phyloP scores from a whole-genome alignment of 2,888 invertebrate species.

The Drosophila nigricruria region DNA sequence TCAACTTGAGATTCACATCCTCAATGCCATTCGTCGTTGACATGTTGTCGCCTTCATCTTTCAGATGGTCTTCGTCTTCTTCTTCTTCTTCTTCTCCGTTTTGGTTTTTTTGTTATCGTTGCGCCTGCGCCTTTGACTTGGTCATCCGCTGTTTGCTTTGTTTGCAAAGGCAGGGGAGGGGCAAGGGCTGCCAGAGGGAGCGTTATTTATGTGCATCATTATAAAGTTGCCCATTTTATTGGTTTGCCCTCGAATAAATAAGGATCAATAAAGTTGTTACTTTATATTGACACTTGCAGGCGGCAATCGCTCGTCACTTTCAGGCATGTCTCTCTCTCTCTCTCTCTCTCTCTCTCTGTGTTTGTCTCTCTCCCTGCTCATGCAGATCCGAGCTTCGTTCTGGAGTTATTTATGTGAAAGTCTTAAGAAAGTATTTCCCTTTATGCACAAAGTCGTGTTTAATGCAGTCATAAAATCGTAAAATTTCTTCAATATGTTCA shows the following conservation, averaged over 20 bases:
- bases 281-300: slow-evolving; percentile 84
- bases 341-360: not conserved
- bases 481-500: slow-evolving; percentile 65
- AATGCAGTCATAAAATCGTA: slow-evolving; percentile 58
- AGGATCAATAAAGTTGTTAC: slow-evolving; percentile 85
- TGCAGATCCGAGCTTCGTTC: slow-evolving; percentile 31
- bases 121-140: slow-evolving; percentile 28
- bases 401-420: slow-evolving; percentile 70
- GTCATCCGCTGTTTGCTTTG: slow-evolving; percentile 18
- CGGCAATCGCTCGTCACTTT: slow-evolving; percentile 81
- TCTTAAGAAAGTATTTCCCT: slow-evolving; percentile 71
- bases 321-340: slow-evolving; percentile 2
- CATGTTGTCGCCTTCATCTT: slow-evolving; percentile 48
- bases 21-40: slow-evolving; percentile 68
- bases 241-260: slow-evolving; percentile 85
- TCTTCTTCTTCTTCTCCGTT: not conserved
- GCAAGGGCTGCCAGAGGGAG: slow-evolving; percentile 1
- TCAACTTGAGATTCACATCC: slow-evolving; percentile 42
- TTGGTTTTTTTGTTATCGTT: slow-evolving; percentile 19
- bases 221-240: slow-evolving; percentile 84
- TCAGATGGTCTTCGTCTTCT: slow-evolving; percentile 9
- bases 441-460: slow-evolving; percentile 55
- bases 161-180: not conserved
- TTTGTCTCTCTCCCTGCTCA: not conserved
- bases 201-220: slow-evolving; percentile 84